Evolutionary conservation across 2,888 invertebrate species (phyloP), one percentile per base, ranked within the genome.

Genomic region (Chaetoderma sp.): DNA sequence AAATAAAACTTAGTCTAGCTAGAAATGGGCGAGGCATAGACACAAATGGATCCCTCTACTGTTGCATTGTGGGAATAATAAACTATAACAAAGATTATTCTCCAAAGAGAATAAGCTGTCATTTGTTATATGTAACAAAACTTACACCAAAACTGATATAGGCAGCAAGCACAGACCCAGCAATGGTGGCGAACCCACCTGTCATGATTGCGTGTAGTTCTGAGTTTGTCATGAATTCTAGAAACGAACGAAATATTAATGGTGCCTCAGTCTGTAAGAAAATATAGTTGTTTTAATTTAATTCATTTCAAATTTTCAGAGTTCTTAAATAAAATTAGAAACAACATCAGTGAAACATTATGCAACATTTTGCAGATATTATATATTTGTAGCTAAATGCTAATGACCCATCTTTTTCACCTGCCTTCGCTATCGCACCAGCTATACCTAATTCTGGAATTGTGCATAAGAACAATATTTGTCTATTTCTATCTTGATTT

Each of bases 131-230:
- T n/a, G n/a, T n/a, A n/a, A n/a, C n/a, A 36, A n/a, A 8, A 60
- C 74, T 67, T 73, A 96, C 95, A 0, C 95, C 96, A 84, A 94
- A 95, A 1, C 90, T 90, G 60, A 97, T 94, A 85, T 96, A 98
- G 0, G 96, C 94, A 0, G 96, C 97, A 83, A 98, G 88, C 1
- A 97, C 95, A 0, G 78, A 13, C 93, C 88, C 95, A 45, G 97
- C 96, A 3, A 98, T 95, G 0, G 96, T 96, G 0, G 97, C 95
- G 86, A 98, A 97, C 6, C 98, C 98, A 0, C 94, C 94, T 0
- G 94, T 91, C 93, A 98, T 94, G 16, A 98, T 90, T 0, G 96
- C 92, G 85, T 97, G 96, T 0, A 98, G 86, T 88, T 98, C 98
- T 0, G 96, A 97, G 30, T 91, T 90, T 0, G 98, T 98, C 83